Percentiles rank a stretch among this genome's conserved stretches.
phyloP scores from a whole-genome alignment of 1,140 invertebrate species.

The Drosophila subobscura region DNA sequence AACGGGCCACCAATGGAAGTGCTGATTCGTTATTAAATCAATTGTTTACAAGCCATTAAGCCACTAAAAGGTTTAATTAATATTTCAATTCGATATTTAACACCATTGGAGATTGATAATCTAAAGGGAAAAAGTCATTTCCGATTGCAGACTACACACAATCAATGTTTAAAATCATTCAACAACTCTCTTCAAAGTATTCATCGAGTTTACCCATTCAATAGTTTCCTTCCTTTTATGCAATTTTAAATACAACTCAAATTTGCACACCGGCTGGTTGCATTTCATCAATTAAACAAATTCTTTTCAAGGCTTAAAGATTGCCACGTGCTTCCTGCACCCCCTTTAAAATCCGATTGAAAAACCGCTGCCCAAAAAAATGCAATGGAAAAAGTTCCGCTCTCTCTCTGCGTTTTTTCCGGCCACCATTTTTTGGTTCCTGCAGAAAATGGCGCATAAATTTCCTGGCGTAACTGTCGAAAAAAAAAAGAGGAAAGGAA shows the following conservation, averaged over 20 bases:
- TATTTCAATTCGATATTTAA: background rate
- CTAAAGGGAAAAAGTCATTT: too few relatives aligned
- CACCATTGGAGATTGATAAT: too few relatives aligned
- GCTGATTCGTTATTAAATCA: constrained; percentile 8
- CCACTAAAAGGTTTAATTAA: background rate
- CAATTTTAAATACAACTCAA: too few relatives aligned
- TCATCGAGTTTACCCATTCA: too few relatives aligned
- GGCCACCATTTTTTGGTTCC: constrained; percentile 3
- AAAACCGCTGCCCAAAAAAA: background rate
- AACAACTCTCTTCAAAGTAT: too few relatives aligned
- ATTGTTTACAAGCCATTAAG: background rate
- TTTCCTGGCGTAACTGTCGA: constrained; percentile 28
- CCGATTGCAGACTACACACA: too few relatives aligned
- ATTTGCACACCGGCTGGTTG: too few relatives aligned
- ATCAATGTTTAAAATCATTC: too few relatives aligned
- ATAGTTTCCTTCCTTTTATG: too few relatives aligned
- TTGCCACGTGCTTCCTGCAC: background rate
- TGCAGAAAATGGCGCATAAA: constrained; percentile 40
- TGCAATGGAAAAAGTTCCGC: background rate
- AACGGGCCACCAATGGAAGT: constrained; percentile 1
- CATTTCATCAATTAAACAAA: background rate
- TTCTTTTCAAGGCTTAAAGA: background rate
- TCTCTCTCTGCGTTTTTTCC: background rate
- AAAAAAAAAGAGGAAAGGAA: constrained; percentile 11
- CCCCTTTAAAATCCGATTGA: too few relatives aligned